phyloP scores from a whole-genome alignment of 2,888 invertebrate genomes.

The Caenorhabditis uteleia region DNA sequence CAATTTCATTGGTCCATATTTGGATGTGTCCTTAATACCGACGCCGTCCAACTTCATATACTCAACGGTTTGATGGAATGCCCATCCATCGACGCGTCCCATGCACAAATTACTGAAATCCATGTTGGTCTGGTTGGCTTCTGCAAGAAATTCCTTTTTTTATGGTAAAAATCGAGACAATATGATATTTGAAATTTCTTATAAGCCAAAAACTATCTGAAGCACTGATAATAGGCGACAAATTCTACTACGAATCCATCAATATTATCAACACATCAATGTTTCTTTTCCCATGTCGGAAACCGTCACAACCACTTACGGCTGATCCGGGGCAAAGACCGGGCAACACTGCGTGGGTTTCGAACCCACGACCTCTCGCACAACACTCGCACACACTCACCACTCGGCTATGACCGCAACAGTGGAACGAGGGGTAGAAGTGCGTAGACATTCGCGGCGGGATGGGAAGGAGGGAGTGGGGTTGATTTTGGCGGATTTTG shows the following conservation, averaged over 20 bases:
- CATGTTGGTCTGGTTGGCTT: constrained; percentile 8
- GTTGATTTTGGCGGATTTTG: too few relatives aligned
- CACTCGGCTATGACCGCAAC: not conserved
- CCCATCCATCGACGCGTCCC: constrained; percentile 14
- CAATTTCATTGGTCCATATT: constrained; percentile 6
- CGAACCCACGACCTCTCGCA: not conserved
- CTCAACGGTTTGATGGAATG: not conserved
- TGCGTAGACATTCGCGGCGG: too few relatives aligned
- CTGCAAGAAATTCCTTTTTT: constrained; percentile 10
- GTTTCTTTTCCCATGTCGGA: constrained; percentile 4
- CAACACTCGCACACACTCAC: not conserved
- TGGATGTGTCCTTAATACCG: not conserved
- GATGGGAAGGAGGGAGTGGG: too few relatives aligned
- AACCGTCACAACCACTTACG: constrained; percentile 5
- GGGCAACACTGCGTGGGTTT: not conserved
- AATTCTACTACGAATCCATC: too few relatives aligned
- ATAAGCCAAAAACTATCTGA: too few relatives aligned
- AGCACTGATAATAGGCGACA: too few relatives aligned
- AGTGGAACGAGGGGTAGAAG: too few relatives aligned
- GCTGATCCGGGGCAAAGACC: constrained; percentile 10
- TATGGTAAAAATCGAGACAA: too few relatives aligned
- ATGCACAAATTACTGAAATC: constrained; percentile 5
- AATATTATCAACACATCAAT: not conserved
- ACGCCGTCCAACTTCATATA: not conserved
- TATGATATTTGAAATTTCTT: too few relatives aligned